phyloP scores from a whole-genome alignment of 2,888 invertebrate genomes.

The Archips xylosteana region DNA sequence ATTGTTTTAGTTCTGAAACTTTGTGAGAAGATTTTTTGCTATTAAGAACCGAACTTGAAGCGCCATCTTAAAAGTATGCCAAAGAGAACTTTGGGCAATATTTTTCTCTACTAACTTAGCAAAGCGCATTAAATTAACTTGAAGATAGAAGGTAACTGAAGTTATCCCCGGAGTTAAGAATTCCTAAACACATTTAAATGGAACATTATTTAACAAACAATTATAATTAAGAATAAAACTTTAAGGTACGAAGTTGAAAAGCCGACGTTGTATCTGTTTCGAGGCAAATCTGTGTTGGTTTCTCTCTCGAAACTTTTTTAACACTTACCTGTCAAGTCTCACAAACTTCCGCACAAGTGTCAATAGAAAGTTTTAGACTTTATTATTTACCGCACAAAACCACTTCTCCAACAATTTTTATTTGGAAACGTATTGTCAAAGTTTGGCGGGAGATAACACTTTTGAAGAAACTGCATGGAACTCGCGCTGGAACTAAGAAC shows the following conservation, averaged over 20 bases:
- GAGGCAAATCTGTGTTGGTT: constrained; percentile 34
- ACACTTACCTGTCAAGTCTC: constrained; percentile 44
- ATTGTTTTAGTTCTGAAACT: not conserved
- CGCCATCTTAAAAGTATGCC: not conserved
- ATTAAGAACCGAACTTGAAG: not conserved
- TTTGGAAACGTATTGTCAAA: constrained; percentile 24
- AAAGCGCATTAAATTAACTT: not conserved
- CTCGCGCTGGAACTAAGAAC: constrained; percentile 37
- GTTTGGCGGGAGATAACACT: constrained; percentile 24
- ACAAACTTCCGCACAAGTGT: constrained; percentile 42
- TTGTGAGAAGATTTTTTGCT: not conserved
- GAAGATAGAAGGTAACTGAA: not conserved
- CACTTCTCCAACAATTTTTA: constrained; percentile 29
- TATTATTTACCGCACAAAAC: constrained; percentile 35
- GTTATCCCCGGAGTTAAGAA: not conserved
- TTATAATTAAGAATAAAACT: constrained; percentile 24
- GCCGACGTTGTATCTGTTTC: constrained; percentile 9
- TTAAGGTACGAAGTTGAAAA: constrained; percentile 20
- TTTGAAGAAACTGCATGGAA: constrained; percentile 26
- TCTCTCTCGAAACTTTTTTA: constrained; percentile 39
- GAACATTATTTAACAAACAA: constrained; percentile 21
- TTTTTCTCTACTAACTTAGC: not conserved
- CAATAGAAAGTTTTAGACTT: constrained; percentile 39
- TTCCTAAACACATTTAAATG: not conserved
- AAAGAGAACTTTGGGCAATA: not conserved